Base-by-base conservation (phyloP, 2,113 vertebrate species). In the Hippolais icterina region DNA sequence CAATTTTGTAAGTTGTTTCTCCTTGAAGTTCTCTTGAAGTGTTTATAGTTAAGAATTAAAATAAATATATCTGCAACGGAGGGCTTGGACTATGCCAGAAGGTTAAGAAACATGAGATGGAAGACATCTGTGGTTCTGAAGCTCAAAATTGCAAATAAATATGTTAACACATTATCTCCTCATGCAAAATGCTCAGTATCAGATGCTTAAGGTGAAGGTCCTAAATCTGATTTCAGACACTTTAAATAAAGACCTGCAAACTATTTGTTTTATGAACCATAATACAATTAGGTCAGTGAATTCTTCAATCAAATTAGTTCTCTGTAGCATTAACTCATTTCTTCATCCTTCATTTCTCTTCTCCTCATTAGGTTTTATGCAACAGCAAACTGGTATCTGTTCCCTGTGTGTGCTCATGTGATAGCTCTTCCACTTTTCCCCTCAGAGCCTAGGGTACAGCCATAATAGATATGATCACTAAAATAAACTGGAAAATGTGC, bases 291-390 rank as follows among this genome's bases (percentile, higher is more conserved):
- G 52, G 52, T 60, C 91, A 96, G 44, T 71, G 56, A 94, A 91
- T 83, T 89, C 39, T 74, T 90, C 87, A 94, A 54, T 44, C 60
- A 93, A 15, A 81, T 83, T 70, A 86, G 44, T 59, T 49, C 71
- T 95, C 68, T 83, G 76, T 31, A 92, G 54, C 63, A 70, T 86
- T 86, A 93, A 88, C 37, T 77, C 15, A 74, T 83, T 93, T 93
- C 41, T 93, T 88, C 75, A 93, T 54, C 71, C 64, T 84, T 91
- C 69, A 42, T 47, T 87, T 89, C 42, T 78, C 56, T 89, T 44
- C 41, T 79, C 49, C 75, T 78, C 56, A 63, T 17, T 37, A 69
- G 50, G 33, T 17, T 66, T 81, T 83, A 77, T 5, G 63, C 68
- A 96, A 93, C 49, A 65, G 68, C 66, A 81, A 86, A 77, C 19